A percentile compares a stretch with the other conserved stretches of the same genome.
Conservation (phyloP, 2,888 invertebrate species). For the Schizotus pectinicornis region DNA sequence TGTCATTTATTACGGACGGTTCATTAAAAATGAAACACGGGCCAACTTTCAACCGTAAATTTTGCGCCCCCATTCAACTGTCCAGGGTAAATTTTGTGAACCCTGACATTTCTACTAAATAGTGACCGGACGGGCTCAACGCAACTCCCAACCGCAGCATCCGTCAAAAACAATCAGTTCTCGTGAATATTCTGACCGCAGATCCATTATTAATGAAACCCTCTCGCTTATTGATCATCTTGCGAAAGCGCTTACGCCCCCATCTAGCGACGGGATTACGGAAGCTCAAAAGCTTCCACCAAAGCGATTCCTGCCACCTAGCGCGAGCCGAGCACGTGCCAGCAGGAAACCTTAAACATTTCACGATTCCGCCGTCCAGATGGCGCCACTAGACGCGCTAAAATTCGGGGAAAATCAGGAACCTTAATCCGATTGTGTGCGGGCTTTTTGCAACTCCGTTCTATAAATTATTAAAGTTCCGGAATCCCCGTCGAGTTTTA, state of each 20-base stretch:
- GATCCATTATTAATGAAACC: slow-evolving; percentile 20
- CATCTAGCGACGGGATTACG: slow-evolving; percentile 2
- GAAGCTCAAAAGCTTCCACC: too few relatives aligned
- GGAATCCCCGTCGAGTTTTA: too few relatives aligned
- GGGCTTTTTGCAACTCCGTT: too few relatives aligned
- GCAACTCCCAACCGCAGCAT: not conserved
- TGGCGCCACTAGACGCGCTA: too few relatives aligned
- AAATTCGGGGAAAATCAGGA: too few relatives aligned
- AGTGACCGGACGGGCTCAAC: not conserved
- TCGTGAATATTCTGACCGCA: slow-evolving; percentile 2
- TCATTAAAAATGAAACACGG: slow-evolving; percentile 16
- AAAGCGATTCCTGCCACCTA: too few relatives aligned
- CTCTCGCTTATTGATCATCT: slow-evolving; percentile 15
- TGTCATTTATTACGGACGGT: slow-evolving; percentile 12
- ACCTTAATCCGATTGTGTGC: too few relatives aligned
- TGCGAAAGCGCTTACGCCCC: not conserved
- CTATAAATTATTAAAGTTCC: too few relatives aligned
- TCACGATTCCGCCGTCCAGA: too few relatives aligned
- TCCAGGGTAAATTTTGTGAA: not conserved
- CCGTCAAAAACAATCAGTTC: slow-evolving; percentile 15
- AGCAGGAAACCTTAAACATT: too few relatives aligned
- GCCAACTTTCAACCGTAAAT: slow-evolving; percentile 9
- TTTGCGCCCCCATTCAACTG: not conserved
- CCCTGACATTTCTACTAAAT: not conserved
- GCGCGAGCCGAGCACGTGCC: too few relatives aligned